Conservation (phyloP, 1,140 invertebrate genomes). For the Sitobion miscanthi region DNA sequence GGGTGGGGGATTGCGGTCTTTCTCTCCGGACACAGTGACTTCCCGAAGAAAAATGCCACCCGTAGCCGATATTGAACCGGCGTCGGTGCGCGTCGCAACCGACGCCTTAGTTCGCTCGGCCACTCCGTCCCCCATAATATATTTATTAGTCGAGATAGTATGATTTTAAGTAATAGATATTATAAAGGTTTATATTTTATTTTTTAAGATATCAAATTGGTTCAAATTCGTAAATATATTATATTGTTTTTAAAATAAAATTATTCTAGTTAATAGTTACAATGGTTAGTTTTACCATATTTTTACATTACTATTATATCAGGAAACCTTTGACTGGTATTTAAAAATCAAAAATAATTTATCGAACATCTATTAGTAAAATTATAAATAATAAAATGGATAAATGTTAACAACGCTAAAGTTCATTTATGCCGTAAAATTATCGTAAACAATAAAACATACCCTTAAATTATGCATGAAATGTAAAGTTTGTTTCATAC, state of each 20-base stretch:
- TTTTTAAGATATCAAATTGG: neutral
- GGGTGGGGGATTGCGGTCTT: too few species aligned
- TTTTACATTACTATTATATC: neutral
- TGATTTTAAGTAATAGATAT: too few species aligned
- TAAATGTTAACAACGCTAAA: neutral
- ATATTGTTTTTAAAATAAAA: neutral
- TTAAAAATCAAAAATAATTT: neutral
- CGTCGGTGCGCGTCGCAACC: too few species aligned
- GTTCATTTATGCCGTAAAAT: neutral
- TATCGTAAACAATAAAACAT: neutral
- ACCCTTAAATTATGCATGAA: neutral
- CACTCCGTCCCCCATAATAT: too few species aligned
- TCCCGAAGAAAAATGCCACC: too few species aligned
- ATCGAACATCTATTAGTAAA: neutral
- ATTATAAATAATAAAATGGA: neutral
- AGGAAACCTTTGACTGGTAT: neutral
- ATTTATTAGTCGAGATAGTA: too few species aligned
- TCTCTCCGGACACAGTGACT: too few species aligned
- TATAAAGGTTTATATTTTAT: neutral
- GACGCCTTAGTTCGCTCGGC: too few species aligned
- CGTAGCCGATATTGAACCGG: too few species aligned
- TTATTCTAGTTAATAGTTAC: neutral
- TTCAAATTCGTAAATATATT: neutral
- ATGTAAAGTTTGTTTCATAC: neutral
- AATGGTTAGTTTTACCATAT: neutral